Conservation (phyloP, 1,140 invertebrate genomes). For the Reticulitermes speratus region DNA sequence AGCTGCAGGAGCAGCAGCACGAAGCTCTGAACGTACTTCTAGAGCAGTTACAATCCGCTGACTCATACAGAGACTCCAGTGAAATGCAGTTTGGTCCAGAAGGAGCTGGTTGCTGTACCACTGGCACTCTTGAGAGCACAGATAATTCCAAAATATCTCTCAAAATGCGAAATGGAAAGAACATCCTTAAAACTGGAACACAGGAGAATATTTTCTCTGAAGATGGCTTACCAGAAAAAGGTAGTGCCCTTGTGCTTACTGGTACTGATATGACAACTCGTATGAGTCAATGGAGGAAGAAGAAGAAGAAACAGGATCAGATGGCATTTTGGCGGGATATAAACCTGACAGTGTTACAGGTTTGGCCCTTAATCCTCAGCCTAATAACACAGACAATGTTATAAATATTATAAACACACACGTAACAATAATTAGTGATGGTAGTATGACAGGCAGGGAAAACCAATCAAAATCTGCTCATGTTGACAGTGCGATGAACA, state of each 20-base stretch:
- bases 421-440: neutral
- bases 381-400: neutral
- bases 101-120: neutral
- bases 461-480: neutral
- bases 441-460: neutral
- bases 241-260: neutral
- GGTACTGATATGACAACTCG: neutral
- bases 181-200: neutral
- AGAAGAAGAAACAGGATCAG: constrained; percentile 1
- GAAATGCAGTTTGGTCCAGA: neutral
- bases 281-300: neutral
- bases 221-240: neutral
- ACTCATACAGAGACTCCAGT: neutral
- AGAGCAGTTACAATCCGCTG: neutral
- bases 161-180: too few relatives aligned
- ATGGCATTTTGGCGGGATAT: neutral
- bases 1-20: neutral
- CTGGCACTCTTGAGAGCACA: neutral
- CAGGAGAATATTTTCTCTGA: neutral
- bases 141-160: neutral
- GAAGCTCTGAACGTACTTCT: neutral
- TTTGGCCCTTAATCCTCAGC: neutral
- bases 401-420: neutral
- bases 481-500: neutral
- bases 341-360: neutral